A percentile compares a stretch with the other conserved stretches of the same genome.
Evolutionary conservation across 2,888 invertebrate species (phyloP).

Genomic region (Calephelis perditalis): DNA sequence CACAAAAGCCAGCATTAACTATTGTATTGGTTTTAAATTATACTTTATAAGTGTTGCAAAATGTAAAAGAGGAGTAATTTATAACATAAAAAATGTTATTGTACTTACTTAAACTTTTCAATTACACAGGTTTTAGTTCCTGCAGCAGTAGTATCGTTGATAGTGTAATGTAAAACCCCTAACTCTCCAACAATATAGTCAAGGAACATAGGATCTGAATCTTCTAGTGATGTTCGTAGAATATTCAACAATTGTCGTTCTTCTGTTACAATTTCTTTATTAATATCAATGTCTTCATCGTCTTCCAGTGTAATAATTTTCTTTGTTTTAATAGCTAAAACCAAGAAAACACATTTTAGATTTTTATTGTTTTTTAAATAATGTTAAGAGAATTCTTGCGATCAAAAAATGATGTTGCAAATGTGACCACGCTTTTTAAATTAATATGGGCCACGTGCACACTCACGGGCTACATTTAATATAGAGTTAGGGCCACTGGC

Average conservation of each 20-base stretch:
- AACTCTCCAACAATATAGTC: not conserved
- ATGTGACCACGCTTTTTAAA: not conserved
- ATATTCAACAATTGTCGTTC: not conserved
- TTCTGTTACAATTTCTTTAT: not conserved
- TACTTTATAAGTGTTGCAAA: not conserved
- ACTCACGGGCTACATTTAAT: no score
- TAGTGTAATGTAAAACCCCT: not conserved
- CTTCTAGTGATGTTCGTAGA: not conserved
- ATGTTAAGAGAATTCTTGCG: no score
- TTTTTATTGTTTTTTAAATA: no score
- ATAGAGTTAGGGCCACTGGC: no score
- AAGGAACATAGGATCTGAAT: not conserved
- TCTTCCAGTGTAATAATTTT: not conserved
- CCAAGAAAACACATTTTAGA: not conserved
- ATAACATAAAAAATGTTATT: no score
- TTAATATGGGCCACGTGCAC: no score
- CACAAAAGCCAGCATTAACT: not conserved
- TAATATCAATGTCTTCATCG: not conserved
- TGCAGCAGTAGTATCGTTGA: not conserved
- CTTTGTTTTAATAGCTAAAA: not conserved
- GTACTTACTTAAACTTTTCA: not conserved
- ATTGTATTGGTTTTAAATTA: slow-evolving; percentile 7
- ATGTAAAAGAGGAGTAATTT: no score
- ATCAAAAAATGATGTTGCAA: not conserved
- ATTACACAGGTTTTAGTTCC: not conserved